Conservation (phyloP, 35 echinoderm and acorn worm species). For the Apostichopus californicus region DNA sequence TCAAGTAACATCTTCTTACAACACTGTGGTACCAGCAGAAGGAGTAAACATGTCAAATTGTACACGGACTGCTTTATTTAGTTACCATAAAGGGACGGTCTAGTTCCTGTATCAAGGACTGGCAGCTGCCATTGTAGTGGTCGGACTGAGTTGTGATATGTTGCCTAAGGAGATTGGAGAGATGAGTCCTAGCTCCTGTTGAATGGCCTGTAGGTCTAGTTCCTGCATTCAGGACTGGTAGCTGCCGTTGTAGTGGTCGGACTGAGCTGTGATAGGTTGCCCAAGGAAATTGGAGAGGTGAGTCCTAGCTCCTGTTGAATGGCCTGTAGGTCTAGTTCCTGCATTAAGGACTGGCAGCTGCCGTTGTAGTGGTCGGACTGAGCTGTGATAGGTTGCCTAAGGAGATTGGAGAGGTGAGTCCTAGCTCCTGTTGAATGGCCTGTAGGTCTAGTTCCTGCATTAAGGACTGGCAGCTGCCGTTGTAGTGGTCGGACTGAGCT, state of each 20-base stretch:
- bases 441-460: background rate
- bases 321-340: conserved; percentile 76
- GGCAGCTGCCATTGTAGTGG: background rate
- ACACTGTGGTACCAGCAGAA: no score
- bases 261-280: conserved; percentile 12
- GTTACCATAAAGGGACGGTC: no score
- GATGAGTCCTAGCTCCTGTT: conserved; percentile 65
- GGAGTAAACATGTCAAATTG: no score
- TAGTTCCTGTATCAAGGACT: background rate
- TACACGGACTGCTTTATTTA: no score
- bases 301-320: conserved; percentile 74
- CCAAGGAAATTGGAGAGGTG: conserved; percentile 39
- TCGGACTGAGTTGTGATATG: background rate
- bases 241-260: background rate
- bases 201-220: conserved; percentile 57
- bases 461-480: conserved; percentile 7
- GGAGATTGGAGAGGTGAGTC: conserved; percentile 47
- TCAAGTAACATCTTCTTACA: no score
- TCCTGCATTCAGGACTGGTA: background rate
- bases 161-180: conserved; percentile 46
- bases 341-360: no score
- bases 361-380: background rate
- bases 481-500: conserved; percentile 2
- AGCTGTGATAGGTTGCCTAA: conserved; percentile 30
- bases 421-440: conserved; percentile 73